Evolutionary conservation across 2,113 vertebrate species (phyloP).

Genomic region (Melanostigma gelatinosum): DNA sequence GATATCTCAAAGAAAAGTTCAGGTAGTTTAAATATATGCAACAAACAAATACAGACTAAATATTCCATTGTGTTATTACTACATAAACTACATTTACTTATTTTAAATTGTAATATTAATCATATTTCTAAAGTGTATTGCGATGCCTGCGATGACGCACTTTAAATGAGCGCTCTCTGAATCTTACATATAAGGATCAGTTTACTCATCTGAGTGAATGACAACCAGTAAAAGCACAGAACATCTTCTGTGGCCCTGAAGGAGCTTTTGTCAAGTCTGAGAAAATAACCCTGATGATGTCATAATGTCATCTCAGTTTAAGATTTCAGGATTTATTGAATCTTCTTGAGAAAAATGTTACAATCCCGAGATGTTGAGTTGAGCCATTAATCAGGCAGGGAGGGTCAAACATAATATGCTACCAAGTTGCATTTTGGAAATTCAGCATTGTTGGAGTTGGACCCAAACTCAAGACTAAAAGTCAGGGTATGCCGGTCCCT

Average conservation of each 20-base stretch:
- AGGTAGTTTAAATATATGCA: neutral
- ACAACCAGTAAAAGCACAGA: neutral
- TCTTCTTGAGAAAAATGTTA: neutral
- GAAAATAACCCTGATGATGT: neutral
- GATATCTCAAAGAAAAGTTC: neutral
- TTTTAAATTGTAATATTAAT: neutral
- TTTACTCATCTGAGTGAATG: neutral
- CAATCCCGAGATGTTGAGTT: too few species aligned
- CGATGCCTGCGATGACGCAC: neutral
- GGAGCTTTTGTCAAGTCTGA: neutral
- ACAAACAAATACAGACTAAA: neutral
- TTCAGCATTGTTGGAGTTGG: too few species aligned
- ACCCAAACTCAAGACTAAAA: too few species aligned
- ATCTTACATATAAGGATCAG: neutral
- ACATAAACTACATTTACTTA: neutral
- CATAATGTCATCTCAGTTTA: neutral
- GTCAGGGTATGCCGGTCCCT: too few species aligned
- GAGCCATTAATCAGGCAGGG: too few species aligned
- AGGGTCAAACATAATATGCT: too few species aligned
- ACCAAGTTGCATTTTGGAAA: too few species aligned
- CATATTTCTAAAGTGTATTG: neutral
- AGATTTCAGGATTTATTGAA: neutral
- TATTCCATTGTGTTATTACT: too few species aligned
- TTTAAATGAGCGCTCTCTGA: neutral
- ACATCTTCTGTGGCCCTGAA: neutral